Base-by-base conservation (phyloP, 2,113 vertebrate genomes). In the Hippoglossus stenolepis region DNA sequence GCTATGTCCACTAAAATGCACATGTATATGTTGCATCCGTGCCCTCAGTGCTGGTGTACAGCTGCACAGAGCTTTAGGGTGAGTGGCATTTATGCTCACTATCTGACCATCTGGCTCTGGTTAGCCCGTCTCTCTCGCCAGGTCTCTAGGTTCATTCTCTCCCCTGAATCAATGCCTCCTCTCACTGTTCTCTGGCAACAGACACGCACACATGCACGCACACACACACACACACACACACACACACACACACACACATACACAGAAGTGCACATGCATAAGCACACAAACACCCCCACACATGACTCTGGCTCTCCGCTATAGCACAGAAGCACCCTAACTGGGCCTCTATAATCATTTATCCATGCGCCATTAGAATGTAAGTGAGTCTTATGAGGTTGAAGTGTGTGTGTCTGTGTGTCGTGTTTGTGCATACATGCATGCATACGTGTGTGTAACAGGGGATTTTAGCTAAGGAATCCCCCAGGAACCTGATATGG, bases 341-440 rank as follows among this genome's bases (percentile, higher is more conserved):
- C 72, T 49, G 90, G 92, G 93, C 94, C 93, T 90, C 94, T 91
- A 65, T 93, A 92, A 93, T 93, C 89, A 92, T 91, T 93, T 91
- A 89, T 90, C 92, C 90, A 91, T 88, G 86, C 90, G 82, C 85
- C 77, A 89, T 90, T 88, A 87, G 87, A 91, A 89, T 90, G 85
- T 87, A 91, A 90, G 87, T 64, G 75, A 92, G 80, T 79, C 85
- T 77, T 85, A 78, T 78, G 86, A 91, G 79, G 73, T 83, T 73
- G 72, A 80, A 70, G 77, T 51, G 23, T 64, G 54, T 31, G 65
- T 61, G 51, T 64, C n/a, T n/a, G 15, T 49, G 45, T 17, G 45
- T 61, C 62, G 60, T 68, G n/a, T 62, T 31, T 75, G 68, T 80
- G 73, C 49, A 66, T 80, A 54, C 60, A 51, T 86, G 51, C 61